Conservation (phyloP, 2,113 vertebrate species). For the Neolamprologus variostigma region DNA sequence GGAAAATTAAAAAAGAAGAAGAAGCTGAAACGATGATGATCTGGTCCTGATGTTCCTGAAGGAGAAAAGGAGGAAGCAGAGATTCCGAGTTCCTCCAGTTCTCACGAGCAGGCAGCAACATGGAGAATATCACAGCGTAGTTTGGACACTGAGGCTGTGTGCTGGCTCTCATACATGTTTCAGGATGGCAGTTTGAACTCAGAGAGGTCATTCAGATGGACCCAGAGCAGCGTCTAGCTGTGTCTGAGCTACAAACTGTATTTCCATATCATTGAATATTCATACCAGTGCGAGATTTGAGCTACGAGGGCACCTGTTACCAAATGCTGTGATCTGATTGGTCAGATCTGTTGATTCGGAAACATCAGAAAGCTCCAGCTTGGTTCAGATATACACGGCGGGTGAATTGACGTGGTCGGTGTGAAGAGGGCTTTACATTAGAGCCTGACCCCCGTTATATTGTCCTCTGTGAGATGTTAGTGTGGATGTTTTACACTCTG, state of each 20-base stretch:
- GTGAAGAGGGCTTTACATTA: not conserved
- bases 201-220: not conserved
- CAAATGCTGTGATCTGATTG: not conserved
- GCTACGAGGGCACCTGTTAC: not conserved
- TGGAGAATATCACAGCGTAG: not conserved
- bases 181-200: not conserved
- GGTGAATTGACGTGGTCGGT: rapidly evolving
- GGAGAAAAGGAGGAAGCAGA: not conserved
- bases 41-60: not conserved
- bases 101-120: not conserved
- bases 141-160: not conserved
- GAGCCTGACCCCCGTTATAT: not conserved
- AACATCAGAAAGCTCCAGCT: not conserved
- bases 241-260: not conserved
- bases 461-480: not conserved
- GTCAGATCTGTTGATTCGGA: not conserved
- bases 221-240: not conserved
- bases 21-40: not conserved
- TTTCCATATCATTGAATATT: not conserved
- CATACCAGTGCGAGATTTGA: not conserved
- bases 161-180: not conserved
- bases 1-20: not conserved
- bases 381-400: not conserved
- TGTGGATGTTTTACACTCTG: not conserved
- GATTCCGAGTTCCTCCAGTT: not conserved